phyloP scores from a whole-genome alignment of 1,140 invertebrate species.

The Teleopsis dalmanni region DNA sequence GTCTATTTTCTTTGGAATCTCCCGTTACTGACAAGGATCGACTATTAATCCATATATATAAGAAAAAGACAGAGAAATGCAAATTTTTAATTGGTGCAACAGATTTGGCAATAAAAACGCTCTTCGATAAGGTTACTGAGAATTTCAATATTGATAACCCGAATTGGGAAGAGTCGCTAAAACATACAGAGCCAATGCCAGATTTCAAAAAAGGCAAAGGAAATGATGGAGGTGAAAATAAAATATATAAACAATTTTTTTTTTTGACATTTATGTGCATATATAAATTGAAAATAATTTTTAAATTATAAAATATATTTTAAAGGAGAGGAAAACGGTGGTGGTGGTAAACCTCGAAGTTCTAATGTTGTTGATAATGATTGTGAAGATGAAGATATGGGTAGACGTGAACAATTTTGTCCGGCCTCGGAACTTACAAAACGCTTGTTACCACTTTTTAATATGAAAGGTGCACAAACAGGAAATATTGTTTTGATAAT shows the following conservation, averaged over 20 bases:
- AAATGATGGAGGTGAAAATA: no score
- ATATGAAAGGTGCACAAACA: constrained; percentile 36
- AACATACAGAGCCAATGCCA: constrained; percentile 19
- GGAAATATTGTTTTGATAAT: constrained; percentile 37
- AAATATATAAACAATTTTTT: no score
- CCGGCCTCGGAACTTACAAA: constrained; percentile 33
- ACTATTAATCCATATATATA: constrained; percentile 35
- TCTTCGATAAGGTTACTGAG: constrained; percentile 35
- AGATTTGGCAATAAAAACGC: constrained; percentile 29
- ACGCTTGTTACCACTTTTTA: constrained; percentile 32
- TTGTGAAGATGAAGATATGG: constrained; percentile 22
- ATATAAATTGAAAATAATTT: no score
- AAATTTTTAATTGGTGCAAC: constrained; percentile 36
- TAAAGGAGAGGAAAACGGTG: no score
- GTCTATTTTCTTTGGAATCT: constrained; percentile 30
- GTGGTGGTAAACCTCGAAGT: no score
- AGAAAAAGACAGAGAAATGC: constrained; percentile 35
- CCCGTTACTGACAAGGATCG: constrained; percentile 33
- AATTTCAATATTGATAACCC: constrained; percentile 31
- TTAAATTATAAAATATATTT: no score
- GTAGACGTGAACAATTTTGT: constrained; percentile 29
- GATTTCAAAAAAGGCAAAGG: constrained; percentile 24
- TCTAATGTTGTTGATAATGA: constrained; percentile 24
- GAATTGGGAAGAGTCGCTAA: constrained; percentile 21
- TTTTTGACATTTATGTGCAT: no score